phyloP scores from a whole-genome alignment of 2,113 vertebrate species.

The Sus scrofa region T2T-Sscrofa CM000812.6:183086001-183086500 shows the following conservation, averaged over 20 bases:
- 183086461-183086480: background rate
- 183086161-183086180: background rate
- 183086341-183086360: background rate
- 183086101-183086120: background rate
- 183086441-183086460: background rate
- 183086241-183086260: background rate
- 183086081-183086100: background rate
- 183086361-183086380: background rate
- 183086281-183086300: background rate
- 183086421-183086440: background rate
- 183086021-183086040: background rate
- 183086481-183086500: background rate
- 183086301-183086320: background rate
- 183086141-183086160: background rate
- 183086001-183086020: background rate
- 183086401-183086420: background rate
- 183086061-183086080: background rate
- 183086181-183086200: background rate
- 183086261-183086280: background rate
- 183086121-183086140: background rate
- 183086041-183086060: background rate
- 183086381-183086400: background rate
- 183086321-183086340: background rate
- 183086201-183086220: background rate
- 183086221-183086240: background rate